phyloP scores from a whole-genome alignment of 2,888 invertebrate genomes.

The Eremobia ochroleuca region DNA sequence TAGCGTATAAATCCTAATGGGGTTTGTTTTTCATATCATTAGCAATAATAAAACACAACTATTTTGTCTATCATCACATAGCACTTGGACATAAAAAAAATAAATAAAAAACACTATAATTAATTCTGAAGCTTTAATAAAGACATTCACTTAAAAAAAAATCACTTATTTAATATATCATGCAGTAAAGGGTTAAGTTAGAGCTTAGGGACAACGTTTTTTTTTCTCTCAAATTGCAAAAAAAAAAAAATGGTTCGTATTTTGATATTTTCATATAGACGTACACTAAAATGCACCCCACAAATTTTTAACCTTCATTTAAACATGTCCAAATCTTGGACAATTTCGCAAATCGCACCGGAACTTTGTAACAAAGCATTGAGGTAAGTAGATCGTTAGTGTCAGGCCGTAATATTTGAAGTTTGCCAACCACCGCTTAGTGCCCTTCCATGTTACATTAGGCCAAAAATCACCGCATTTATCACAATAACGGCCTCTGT shows the following conservation, averaged over 20 bases:
- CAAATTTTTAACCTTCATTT: background rate
- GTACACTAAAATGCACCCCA: background rate
- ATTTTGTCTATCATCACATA: no score
- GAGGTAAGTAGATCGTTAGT: conserved; percentile 61
- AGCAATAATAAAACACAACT: no score
- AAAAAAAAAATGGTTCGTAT: background rate
- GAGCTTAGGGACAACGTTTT: no score
- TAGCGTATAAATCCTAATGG: no score
- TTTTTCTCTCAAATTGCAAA: no score
- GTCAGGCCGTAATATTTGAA: conserved; percentile 58
- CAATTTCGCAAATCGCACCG: background rate
- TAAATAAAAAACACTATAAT: no score
- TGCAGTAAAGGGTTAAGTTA: no score
- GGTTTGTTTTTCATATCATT: no score
- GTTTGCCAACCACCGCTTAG: conserved; percentile 60
- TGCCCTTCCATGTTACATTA: conserved; percentile 69
- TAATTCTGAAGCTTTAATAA: no score
- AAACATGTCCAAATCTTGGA: background rate
- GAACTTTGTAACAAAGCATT: conserved; percentile 54
- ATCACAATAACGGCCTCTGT: conserved; percentile 48
- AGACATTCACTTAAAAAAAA: no score
- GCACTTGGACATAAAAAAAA: no score
- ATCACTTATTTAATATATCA: no score
- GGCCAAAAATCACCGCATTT: conserved; percentile 62
- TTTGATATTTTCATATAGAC: background rate